These are phyloP conservation scores for Datnioides undecimradiatus DNA, from an alignment of 2,113 vertebrate genomes.

Conservation along the genomic window DNA sequence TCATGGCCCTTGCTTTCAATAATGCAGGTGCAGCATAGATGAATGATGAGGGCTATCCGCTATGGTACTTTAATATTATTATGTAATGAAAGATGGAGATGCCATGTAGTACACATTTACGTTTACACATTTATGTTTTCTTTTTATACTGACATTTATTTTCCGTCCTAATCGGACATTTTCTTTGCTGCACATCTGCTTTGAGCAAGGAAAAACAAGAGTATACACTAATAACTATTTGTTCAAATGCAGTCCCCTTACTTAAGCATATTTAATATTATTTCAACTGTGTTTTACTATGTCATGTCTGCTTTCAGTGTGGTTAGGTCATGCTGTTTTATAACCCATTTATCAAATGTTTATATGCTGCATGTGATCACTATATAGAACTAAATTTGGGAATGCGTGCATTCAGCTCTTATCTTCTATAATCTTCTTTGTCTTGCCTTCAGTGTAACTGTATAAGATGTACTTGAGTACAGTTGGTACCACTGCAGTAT, in stretches of 20 bases:
- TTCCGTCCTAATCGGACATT: not conserved
- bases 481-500: not conserved
- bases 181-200: too few species aligned
- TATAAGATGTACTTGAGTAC: not conserved
- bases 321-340: not conserved
- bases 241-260: not conserved
- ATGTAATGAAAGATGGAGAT: conserved; percentile 2
- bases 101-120: not conserved
- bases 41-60: not conserved
- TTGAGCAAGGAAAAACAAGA: not conserved
- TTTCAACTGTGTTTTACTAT: not conserved
- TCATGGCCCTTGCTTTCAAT: conserved; percentile 1
- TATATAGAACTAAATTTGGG: not conserved
- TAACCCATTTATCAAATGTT: not conserved
- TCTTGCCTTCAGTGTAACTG: not conserved
- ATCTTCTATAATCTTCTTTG: not conserved
- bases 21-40: not conserved
- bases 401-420: not conserved
- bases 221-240: not conserved
- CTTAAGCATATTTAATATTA: too few species aligned
- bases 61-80: conserved; percentile 4
- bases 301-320: not conserved
- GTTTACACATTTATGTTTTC: conserved; percentile 3
- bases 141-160: not conserved
- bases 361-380: not conserved